Evolutionary conservation across 2,888 invertebrate species (phyloP), one percentile per base, ranked within the genome.

Genomic region (Drosophila yooni): DNA sequence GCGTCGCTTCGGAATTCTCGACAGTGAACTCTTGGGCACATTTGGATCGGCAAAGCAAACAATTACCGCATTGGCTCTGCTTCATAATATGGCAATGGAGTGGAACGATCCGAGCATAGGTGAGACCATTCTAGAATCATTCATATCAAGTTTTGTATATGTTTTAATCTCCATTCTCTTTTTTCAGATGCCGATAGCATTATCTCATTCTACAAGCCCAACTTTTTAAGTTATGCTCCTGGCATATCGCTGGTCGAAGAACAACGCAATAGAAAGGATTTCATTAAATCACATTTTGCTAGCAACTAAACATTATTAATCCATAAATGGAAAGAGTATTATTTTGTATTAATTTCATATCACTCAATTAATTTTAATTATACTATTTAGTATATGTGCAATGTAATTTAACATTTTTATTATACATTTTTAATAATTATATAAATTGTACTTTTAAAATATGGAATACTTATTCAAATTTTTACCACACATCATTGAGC

Each of bases 21-120:
- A 78, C 10, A 83, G 75, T 34, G 86, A 85, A 68, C 72, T 90
- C 15, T 57, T 76, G 6, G 79, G 83, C 6, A 86, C 92, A n/a
- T 84, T 82, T 60, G 81, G 74, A 6, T 79, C 84, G 0, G 84
- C 81, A 10, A 89, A 89, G 38, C 89, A 92, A 48, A 85, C 88
- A 62, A 82, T 91, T 38, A 89, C 91, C 0, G 92, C 91, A 13
- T 62, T 91, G 33, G 91, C 88, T 6, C 68, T 91, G 33, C 79
- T 91, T 4, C 91, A 91, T 34, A 91, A 91, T 36, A 91, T 91
- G 89, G 92, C 91, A 15, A 83, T 91, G 64, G 91, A 91, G n/a
- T 91, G 91, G 88, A 81, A 78, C 48, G 91, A 92, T 74, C 79
- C 80, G 0, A 82, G 82, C 50, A 76, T 88, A 48, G 88, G 91